Conservation (phyloP, 2,888 invertebrate genomes). For the Ectobius pallidus region DNA sequence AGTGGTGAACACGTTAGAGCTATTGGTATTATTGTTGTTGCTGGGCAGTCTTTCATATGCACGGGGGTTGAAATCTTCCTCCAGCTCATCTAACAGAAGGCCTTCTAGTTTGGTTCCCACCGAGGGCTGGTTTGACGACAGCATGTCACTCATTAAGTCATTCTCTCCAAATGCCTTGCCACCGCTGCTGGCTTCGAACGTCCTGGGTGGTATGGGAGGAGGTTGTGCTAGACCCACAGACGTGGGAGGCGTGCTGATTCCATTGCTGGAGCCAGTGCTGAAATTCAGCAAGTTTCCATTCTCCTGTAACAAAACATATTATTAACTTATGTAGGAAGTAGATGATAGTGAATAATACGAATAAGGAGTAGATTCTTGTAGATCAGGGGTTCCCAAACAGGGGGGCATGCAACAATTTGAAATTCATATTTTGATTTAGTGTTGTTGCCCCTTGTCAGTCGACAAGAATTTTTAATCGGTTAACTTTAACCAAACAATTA, state of each 20-base stretch:
- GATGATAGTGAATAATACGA: no score
- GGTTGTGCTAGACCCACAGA: slow-evolving; percentile 46
- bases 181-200: slow-evolving; percentile 50
- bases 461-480: no score
- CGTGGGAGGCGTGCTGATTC: slow-evolving; percentile 38
- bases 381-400: no score
- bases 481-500: no score
- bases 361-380: no score
- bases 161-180: slow-evolving; percentile 33
- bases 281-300: slow-evolving; percentile 45
- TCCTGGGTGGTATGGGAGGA: slow-evolving; percentile 59
- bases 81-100: slow-evolving; percentile 77
- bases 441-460: no score
- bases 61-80: slow-evolving; percentile 88
- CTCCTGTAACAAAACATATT: slow-evolving; percentile 29
- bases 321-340: neutral
- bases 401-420: no score
- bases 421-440: no score
- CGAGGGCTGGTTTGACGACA: slow-evolving; percentile 59
- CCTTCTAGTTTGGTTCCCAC: slow-evolving; percentile 82
- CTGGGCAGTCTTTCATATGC: slow-evolving; percentile 69
- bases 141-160: slow-evolving; percentile 40
- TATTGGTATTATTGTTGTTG: slow-evolving; percentile 46
- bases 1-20: slow-evolving; percentile 51
- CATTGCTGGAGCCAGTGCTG: slow-evolving; percentile 43